Evolutionary conservation across 2,797 vertebrate species (phyloP), one percentile per base, ranked within the genome.

Genomic region (Helicolenus hilgendorfi): DNA sequence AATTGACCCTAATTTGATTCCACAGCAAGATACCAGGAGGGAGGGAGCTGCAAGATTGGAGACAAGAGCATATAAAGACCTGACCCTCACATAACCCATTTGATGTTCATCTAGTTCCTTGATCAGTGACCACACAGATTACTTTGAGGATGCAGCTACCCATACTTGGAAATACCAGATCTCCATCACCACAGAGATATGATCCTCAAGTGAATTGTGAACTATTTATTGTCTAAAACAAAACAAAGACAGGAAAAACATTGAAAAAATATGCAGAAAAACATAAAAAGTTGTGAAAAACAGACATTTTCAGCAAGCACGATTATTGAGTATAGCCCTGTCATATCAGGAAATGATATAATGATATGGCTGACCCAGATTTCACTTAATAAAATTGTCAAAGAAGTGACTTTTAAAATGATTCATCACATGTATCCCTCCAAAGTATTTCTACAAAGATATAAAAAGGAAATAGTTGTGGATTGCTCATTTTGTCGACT

Each of bases 61-160:
- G 5, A 59, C 3, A 18, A 58, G 33, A 77, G 24, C 56, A 53
- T 56, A 4, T 33, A 18, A 70, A 55, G 73, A 87, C 4, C 14
- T 72, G 29, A 77, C 13, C 65, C 45, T 69, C 10, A 18, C 26
- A 38, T 68, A 79, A 89, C 72, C 49, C 31, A 69, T 38, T 36
- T 78, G 15, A 11, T 63, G 31, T 59, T 73, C 63, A 72, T 82
- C 29, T 67, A 0, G 13, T 80, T 62, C 20, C n/a, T 38, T 35
- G 2, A 36, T 72, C 24, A 10, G 36, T 38, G 13, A 38, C 2
- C 13, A 38, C n/a, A 3, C 35, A 33, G 62, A 53, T 77, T 27
- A 20, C 63, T 69, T 67, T 64, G 10, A 45, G 15, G 63, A 33
- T 71, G 45, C 45, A 38, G 53, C 63, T 65, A 11, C 13, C 5